Base-by-base conservation (phyloP, 1,140 invertebrate genomes). In the Nasonia vitripennis region DNA sequence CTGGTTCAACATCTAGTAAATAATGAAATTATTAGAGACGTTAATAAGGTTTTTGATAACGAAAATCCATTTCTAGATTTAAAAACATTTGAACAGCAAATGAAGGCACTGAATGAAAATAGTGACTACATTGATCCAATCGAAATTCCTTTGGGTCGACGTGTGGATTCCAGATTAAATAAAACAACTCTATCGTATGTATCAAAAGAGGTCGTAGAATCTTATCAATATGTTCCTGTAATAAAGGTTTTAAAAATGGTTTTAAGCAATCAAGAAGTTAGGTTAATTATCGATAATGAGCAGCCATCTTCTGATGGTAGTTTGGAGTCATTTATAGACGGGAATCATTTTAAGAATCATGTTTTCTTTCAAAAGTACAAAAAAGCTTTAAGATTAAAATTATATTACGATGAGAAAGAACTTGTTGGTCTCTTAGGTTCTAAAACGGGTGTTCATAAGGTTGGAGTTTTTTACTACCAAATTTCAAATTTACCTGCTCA, bases 401-500 rank as follows among this genome's bases (percentile, higher is more conserved):
- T 74, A 9, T 74, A 74, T 23, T 74, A 74, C 31, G 71, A 74
- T 23, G 71, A 74, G 34, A 74, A 10, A 11, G 84, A 86, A 9
- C 34, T 86, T 7, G 73, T 78, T 14, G 77, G 41, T 45, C 80
- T 79, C 6, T 77, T 82, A 20, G 84, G 84, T 31, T 81, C 84
- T 12, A 86, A 86, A 86, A 86, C 79, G n/a, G 84, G 79, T 0
- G 45, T 55, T 27, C 84, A 86, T 77, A 77, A 81, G 41, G n/a
- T 86, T 11, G 79, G 85, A 37, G 79, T 51, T 0, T 86, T 51
- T 62, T 86, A 81, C 34, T n/a, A 75, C 67, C 48, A 31, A 62
- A 75, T 86, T 34, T 27, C 81, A 23, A 86, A 86, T 20, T 37
- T 86, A 20, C 78, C 84, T 41, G 6, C 34, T 10, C 78, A 82